Percentiles rank a stretch among this genome's conserved stretches.
phyloP scores from a whole-genome alignment of 2,113 vertebrate genomes.

The Crotalus tigris region DNA sequence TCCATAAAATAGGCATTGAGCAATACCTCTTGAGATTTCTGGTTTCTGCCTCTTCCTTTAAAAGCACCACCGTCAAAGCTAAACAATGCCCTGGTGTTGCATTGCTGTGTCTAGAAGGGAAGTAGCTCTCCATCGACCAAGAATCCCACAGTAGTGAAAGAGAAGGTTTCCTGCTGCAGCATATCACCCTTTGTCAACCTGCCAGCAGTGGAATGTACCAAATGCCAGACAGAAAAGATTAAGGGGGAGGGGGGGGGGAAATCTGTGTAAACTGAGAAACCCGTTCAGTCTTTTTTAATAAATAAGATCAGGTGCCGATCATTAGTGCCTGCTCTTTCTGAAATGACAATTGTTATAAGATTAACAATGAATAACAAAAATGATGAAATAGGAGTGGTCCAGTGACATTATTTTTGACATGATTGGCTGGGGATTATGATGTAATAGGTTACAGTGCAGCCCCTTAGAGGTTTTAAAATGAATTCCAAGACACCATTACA shows the following conservation, averaged over 20 bases:
- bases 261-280: conserved; percentile 36
- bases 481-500: conserved; percentile 79
- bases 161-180: conserved; percentile 81
- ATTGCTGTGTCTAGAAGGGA: conserved; percentile 64
- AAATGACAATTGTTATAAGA: conserved; percentile 65
- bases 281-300: conserved; percentile 45
- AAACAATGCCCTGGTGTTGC: conserved; percentile 49
- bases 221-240: conserved; percentile 67
- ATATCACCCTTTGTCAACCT: conserved; percentile 83
- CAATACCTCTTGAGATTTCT: background rate
- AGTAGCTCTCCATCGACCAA: conserved; percentile 64
- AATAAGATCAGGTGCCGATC: conserved; percentile 35
- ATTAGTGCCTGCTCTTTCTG: conserved; percentile 41
- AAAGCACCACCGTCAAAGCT: background rate
- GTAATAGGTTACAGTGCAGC: conserved; percentile 94
- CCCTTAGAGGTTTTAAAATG: conserved; percentile 85
- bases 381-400: conserved; percentile 85
- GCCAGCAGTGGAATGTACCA: conserved; percentile 80
- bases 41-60: background rate
- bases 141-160: conserved; percentile 62
- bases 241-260: conserved; percentile 19
- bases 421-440: conserved; percentile 98
- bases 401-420: conserved; percentile 83
- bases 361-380: conserved; percentile 73
- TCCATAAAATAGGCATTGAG: conserved; percentile 16